These are phyloP conservation scores for Ypsolopha sequella DNA, from an alignment of 2,888 invertebrate species.

Conservation along the genomic window DNA sequence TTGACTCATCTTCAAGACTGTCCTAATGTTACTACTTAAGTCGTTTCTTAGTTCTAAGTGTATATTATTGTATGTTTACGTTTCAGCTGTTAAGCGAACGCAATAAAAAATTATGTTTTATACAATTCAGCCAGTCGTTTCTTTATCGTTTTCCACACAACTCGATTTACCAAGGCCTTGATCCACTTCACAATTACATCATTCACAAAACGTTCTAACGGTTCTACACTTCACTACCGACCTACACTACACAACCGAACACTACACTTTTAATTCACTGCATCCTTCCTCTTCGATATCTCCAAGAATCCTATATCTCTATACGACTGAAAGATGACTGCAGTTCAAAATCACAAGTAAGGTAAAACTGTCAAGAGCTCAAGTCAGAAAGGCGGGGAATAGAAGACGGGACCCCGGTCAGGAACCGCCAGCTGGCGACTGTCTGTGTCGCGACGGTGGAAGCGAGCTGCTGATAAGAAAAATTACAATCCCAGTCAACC, in stretches of 20 bases:
- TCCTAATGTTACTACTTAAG: constrained; percentile 58
- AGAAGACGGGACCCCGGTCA: too few relatives aligned
- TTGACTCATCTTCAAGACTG: constrained; percentile 63
- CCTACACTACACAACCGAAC: constrained; percentile 1
- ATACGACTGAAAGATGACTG: too few relatives aligned
- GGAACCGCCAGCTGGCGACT: too few relatives aligned
- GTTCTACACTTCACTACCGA: neutral
- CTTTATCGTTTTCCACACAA: neutral
- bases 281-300: too few relatives aligned
- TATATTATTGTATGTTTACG: constrained; percentile 28
- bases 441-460: too few relatives aligned
- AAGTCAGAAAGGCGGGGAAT: too few relatives aligned
- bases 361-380: too few relatives aligned
- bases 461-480: too few relatives aligned
- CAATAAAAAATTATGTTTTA: constrained; percentile 3
- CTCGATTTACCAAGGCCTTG: neutral
- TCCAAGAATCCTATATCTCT: too few relatives aligned
- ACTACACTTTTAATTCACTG: too few relatives aligned
- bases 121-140: constrained; percentile 1
- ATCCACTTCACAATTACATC: neutral
- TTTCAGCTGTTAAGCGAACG: neutral
- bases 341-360: too few relatives aligned
- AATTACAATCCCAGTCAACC: too few relatives aligned
- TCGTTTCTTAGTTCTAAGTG: constrained; percentile 45
- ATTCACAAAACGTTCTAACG: neutral